Evolutionary conservation across 1,140 invertebrate genomes (phyloP), one percentile per base, ranked within the genome.

Genomic region (Anastatus disparis): DNA sequence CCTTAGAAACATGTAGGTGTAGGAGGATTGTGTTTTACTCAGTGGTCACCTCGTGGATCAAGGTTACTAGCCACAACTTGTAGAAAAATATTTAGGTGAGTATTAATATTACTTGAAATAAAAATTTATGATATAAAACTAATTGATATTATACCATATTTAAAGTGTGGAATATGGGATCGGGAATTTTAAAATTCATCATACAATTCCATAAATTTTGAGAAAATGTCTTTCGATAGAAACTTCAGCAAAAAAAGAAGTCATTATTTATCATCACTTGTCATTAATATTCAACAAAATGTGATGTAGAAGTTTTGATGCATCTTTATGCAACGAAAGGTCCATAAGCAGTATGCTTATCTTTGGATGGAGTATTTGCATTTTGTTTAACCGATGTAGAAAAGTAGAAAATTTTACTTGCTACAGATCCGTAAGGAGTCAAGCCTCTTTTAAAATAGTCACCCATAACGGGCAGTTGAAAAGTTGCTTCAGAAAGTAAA

Each of bases 351-450:
- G 87, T 89, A 13, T 84, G 91, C 0, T 86, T 85, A 62, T 86
- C 88, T 35, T 83, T 94, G 0, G 93, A 93, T 75, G 95, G 95
- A 6, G 95, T 95, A 22, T 97, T 94, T 85, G 91, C 91, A 15
- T 95, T 97, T 84, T 92, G 91, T 77, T 81, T 97, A 22, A 84
- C 96, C 29, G 95, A 97, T 78, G 87, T 90, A 1, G 85, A 89
- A 56, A 90, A 89, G 26, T 89, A 88, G 74, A 90, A 89, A 80
- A 83, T 96, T 24, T 88, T 91, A 53, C 78, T 95, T 12, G 94
- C 90, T 0, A 88, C 95, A 70, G 95, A 97, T 88, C 95, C 95
- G 0, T 95, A 92, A 81, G 95, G 95, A 9, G 93, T 97, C 0
- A 88, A 94, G 61, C 95, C 95, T 2, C 77, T 94, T 22, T 93